Conservation (phyloP, 2,888 invertebrate genomes). For the Cecidostiba fungosa region DNA sequence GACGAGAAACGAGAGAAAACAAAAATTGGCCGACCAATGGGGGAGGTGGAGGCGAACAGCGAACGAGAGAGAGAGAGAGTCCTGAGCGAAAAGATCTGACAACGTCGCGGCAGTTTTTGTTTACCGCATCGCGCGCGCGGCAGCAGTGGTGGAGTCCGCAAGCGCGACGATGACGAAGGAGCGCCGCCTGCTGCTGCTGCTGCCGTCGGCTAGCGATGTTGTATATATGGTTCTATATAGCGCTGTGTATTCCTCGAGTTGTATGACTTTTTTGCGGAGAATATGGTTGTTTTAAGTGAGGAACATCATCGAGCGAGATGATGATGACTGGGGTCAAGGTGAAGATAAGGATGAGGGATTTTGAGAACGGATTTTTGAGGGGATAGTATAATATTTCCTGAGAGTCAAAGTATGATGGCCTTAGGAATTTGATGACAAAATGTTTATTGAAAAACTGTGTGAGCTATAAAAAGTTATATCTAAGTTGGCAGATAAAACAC, state of each 20-base stretch:
- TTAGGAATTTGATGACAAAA: too few species aligned
- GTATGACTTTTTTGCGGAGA: not conserved
- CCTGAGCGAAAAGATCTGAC: slow-evolving; percentile 76
- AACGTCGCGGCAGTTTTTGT: slow-evolving; percentile 78
- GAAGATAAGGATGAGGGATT: not conserved
- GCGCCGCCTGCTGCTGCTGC: slow-evolving; percentile 45
- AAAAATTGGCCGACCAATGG: slow-evolving; percentile 65
- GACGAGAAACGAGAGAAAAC: slow-evolving; percentile 60
- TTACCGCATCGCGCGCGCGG: slow-evolving; percentile 69
- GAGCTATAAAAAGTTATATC: too few species aligned
- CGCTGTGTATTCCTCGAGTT: not conserved
- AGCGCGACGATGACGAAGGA: slow-evolving; percentile 60
- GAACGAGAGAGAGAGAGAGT: slow-evolving; percentile 56
- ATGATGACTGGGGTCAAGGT: not conserved
- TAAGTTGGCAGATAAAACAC: too few species aligned
- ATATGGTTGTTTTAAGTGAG: not conserved
- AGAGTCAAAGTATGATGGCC: too few species aligned
- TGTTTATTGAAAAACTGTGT: too few species aligned
- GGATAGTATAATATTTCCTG: not conserved
- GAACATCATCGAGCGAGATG: not conserved
- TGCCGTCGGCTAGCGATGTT: not conserved
- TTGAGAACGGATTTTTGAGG: not conserved
- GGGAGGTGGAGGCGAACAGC: slow-evolving; percentile 48
- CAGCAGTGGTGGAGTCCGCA: slow-evolving; percentile 55
- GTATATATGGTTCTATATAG: not conserved